phyloP scores from a whole-genome alignment of 2,113 vertebrate genomes.

The Merops nubicus region DNA sequence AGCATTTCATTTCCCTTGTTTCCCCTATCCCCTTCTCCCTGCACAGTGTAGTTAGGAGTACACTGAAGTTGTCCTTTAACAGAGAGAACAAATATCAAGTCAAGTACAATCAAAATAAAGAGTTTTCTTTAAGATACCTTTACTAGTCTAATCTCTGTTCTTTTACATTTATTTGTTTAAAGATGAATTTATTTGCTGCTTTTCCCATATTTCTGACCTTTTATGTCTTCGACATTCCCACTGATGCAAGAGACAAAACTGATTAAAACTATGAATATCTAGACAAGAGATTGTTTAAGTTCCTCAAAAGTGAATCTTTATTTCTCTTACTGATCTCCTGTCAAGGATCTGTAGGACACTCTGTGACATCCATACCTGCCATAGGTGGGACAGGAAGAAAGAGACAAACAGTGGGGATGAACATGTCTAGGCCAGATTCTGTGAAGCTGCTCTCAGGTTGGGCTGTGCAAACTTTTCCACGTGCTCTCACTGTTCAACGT shows the following conservation, averaged over 20 bases:
- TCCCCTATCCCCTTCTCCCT: not conserved
- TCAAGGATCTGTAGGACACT: not conserved
- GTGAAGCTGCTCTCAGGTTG: not conserved
- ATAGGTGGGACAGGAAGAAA: rapidly evolving
- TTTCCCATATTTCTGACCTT: not conserved
- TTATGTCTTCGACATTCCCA: not conserved
- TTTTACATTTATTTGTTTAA: not conserved
- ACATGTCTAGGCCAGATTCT: not conserved
- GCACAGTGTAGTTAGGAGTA: not conserved
- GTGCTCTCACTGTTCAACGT: not conserved
- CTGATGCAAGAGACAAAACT: not conserved
- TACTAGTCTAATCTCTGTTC: not conserved
- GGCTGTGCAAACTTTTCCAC: not conserved
- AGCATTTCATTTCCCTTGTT: not conserved
- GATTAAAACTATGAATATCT: not conserved
- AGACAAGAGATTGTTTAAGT: not conserved
- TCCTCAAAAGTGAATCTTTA: not conserved
- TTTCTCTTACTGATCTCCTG: not conserved
- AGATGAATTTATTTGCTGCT: not conserved
- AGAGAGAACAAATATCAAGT: not conserved
- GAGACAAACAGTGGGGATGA: not conserved
- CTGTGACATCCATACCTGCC: rapidly evolving
- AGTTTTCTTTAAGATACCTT: not conserved
- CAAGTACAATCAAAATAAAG: not conserved
- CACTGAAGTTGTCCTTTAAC: not conserved